Evolutionary conservation across 1,140 invertebrate species (phyloP), one percentile per base, ranked within the genome.

Genomic region (Muscidifurax raptorellus): DNA sequence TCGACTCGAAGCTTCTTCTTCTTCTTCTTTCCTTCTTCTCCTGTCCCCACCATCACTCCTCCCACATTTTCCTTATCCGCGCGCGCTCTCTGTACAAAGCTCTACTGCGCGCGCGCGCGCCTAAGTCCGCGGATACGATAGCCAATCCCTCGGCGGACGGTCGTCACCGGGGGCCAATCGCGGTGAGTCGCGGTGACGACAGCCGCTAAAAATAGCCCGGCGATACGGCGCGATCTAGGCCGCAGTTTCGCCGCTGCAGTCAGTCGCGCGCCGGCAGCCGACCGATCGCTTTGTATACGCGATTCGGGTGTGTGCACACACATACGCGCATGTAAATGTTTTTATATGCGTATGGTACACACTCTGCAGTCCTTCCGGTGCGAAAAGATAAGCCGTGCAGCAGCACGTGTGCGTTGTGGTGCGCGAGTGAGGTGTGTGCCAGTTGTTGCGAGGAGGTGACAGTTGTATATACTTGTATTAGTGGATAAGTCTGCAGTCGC

Each of bases 211-310:
- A 90, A 92, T 92, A 92, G 80, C 87, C 72, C 67, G 52, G 44
- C 76, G 40, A 27, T 32, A 32, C 44, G 44, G 77, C 36, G 75
- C 82, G 75, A 91, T 91, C 90, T 91, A 91, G 91, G 91, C 91
- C 90, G 91, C 88, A 27, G 28, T 12, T 30, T 15, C 27, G 52
- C 44, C 36, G 15, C 88, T 87, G 89, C 87, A 90, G 88, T 84
- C 88, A 91, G 91, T 92, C 89, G 90, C 87, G 90, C 91, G 90
- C 90, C 91, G 91, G 90, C 91, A 89, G 90, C 89, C 91, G 88
- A 90, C 85, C 82, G 77, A 77, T 67, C 85, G 80, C 75, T 47
- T 0, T 74, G 13, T 2, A 18, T 9, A 47, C 0, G 6, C 1
- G n/a, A n/a, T n/a, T n/a, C n/a, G n/a, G n/a, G n/a, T n/a, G n/a